Percentiles rank a stretch among this genome's conserved stretches.
phyloP scores from a whole-genome alignment of 2,797 vertebrate genomes.

The Martes flavigula region DNA sequence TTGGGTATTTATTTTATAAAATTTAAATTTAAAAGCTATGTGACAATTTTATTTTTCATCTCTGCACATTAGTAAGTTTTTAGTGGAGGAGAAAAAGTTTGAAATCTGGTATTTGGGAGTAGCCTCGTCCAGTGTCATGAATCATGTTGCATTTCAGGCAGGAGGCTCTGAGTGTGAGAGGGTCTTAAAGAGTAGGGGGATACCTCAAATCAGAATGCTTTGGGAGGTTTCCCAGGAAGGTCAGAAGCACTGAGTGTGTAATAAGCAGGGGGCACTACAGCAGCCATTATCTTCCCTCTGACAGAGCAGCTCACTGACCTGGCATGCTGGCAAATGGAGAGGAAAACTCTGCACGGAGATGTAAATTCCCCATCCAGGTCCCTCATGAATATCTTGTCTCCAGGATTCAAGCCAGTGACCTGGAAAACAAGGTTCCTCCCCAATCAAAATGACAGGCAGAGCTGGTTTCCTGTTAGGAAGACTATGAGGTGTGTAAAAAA shows the following conservation, averaged over 20 bases:
- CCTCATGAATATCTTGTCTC: conserved; percentile 91
- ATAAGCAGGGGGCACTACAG: conserved; percentile 89
- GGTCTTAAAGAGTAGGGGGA: conserved; percentile 68
- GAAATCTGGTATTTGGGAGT: not conserved
- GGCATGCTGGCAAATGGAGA: conserved; percentile 96
- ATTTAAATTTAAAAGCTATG: not conserved
- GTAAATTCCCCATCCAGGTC: conserved; percentile 91
- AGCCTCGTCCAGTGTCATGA: not conserved
- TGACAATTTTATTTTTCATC: not conserved
- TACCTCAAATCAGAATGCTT: conserved; percentile 85
- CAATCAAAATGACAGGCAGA: conserved; percentile 92
- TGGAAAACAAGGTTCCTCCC: conserved; percentile 90
- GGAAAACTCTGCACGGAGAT: conserved; percentile 93
- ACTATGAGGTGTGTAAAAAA: conserved; percentile 93
- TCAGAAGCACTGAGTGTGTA: conserved; percentile 93
- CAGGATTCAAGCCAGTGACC: conserved; percentile 91
- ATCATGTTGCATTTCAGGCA: conserved; percentile 58
- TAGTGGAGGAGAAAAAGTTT: not conserved
- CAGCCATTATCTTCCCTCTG: conserved; percentile 92
- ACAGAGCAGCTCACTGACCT: conserved; percentile 93
- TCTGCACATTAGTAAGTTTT: not conserved
- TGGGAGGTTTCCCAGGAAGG: conserved; percentile 89
- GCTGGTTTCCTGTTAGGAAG: conserved; percentile 88
- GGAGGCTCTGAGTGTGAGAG: conserved; percentile 62
- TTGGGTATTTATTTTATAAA: not conserved